These are phyloP conservation scores for Tipula vernalis DNA, from an alignment of 2,888 invertebrate species.

Conservation along the genomic window DNA sequence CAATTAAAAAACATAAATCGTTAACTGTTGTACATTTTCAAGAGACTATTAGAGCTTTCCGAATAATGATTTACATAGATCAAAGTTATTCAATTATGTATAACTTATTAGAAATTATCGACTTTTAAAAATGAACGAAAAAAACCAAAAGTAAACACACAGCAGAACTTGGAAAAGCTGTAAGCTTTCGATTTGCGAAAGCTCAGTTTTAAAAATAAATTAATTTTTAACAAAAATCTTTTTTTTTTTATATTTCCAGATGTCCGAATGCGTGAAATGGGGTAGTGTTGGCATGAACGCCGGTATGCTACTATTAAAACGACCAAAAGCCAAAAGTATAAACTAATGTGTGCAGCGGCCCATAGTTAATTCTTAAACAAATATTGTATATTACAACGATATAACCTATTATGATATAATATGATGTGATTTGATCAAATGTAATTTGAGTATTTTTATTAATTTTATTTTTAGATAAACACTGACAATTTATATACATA, in stretches of 20 bases:
- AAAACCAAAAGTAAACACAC: too few relatives aligned
- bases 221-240: too few relatives aligned
- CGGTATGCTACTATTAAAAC: slow-evolving; percentile 50
- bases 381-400: background rate
- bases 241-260: slow-evolving; percentile 39
- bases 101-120: too few relatives aligned
- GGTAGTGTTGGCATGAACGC: slow-evolving; percentile 57
- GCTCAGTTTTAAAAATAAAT: background rate
- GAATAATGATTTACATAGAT: too few relatives aligned
- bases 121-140: too few relatives aligned
- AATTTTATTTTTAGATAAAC: background rate
- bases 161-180: too few relatives aligned
- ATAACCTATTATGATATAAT: background rate
- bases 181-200: background rate
- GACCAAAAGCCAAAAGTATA: slow-evolving; percentile 23
- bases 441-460: background rate
- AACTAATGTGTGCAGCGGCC: background rate
- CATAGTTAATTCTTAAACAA: background rate
- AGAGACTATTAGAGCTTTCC: too few relatives aligned
- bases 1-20: too few relatives aligned
- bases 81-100: too few relatives aligned
- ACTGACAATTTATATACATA: background rate
- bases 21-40: too few relatives aligned
- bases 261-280: slow-evolving; percentile 58
- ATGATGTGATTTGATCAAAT: background rate